A percentile compares a stretch with the other conserved stretches of the same genome.
Evolutionary conservation across 2,888 invertebrate genomes (phyloP).

Genomic region (Ctenicera cuprea): DNA sequence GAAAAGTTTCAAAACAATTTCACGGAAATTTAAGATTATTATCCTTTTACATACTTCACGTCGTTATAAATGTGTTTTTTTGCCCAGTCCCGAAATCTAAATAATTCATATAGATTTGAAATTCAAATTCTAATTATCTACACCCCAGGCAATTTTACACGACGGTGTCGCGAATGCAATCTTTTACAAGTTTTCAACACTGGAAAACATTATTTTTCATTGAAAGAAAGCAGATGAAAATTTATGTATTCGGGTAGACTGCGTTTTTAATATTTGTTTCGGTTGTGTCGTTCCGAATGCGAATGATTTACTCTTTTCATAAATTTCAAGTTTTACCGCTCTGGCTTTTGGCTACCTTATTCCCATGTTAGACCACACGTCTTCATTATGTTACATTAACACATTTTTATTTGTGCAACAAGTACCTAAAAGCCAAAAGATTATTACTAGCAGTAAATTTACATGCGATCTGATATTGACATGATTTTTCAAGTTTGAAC

Average conservation of each 20-base stretch:
- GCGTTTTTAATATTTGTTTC: slow-evolving; percentile 28
- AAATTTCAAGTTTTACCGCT: slow-evolving; percentile 8
- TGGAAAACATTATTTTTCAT: slow-evolving; percentile 36
- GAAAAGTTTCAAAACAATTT: slow-evolving; percentile 8
- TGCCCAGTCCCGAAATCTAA: slow-evolving; percentile 36
- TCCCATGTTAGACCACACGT: not conserved
- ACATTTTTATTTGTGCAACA: not conserved
- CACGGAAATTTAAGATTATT: slow-evolving; percentile 22
- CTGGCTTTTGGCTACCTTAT: not conserved
- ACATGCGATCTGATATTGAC: not conserved
- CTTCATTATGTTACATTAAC: not conserved
- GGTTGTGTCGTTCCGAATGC: slow-evolving; percentile 13
- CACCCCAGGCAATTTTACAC: slow-evolving; percentile 53
- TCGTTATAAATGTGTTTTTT: slow-evolving; percentile 16
- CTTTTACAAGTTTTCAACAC: slow-evolving; percentile 30
- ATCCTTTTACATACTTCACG: slow-evolving; percentile 24
- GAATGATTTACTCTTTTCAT: slow-evolving; percentile 17
- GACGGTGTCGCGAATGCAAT: slow-evolving; percentile 32
- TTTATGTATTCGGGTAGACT: slow-evolving; percentile 23
- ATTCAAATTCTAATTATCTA: slow-evolving; percentile 58
- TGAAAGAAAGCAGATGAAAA: slow-evolving; percentile 32
- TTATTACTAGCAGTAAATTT: not conserved
- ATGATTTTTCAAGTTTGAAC: not conserved
- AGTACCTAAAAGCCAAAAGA: not conserved
- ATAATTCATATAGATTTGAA: slow-evolving; percentile 59